Evolutionary conservation across 2,888 invertebrate genomes (phyloP).

Genomic region (Pachliopta kotzebuea): DNA sequence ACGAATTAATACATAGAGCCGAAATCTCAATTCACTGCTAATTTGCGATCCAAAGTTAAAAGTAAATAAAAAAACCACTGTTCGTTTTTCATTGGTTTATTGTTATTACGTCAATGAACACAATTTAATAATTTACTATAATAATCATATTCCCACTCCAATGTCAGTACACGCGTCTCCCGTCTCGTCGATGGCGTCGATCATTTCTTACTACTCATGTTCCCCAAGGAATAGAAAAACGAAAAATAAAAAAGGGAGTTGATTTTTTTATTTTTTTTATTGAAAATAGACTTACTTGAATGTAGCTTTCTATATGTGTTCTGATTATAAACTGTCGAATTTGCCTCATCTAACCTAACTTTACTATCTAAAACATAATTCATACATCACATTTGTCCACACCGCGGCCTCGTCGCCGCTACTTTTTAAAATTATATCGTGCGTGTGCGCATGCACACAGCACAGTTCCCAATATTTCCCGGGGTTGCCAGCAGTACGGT

Average conservation of each 20-base stretch:
- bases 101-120: constrained; percentile 3
- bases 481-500: constrained; percentile 49
- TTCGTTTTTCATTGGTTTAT: constrained; percentile 11
- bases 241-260: constrained; percentile 35
- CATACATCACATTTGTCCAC: constrained; percentile 36
- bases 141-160: not conserved
- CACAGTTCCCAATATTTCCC: constrained; percentile 34
- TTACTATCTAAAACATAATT: constrained; percentile 31
- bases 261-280: constrained; percentile 49
- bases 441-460: no score
- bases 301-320: no score
- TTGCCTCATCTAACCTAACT: constrained; percentile 33
- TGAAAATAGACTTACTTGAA: constrained; percentile 70
- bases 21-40: no score
- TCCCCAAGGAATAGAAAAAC: not conserved
- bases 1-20: no score
- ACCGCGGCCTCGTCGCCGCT: constrained; percentile 57
- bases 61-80: no score
- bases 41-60: no score
- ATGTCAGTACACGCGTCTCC: not conserved
- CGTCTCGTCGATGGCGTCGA: not conserved
- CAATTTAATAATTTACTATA: not conserved
- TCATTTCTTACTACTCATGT: not conserved
- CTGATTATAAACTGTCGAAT: constrained; percentile 52
- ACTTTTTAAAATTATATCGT: constrained; percentile 51